Evolutionary conservation across 2,797 vertebrate genomes (phyloP).

Genomic region (Acrocephalus scirpaceus): DNA sequence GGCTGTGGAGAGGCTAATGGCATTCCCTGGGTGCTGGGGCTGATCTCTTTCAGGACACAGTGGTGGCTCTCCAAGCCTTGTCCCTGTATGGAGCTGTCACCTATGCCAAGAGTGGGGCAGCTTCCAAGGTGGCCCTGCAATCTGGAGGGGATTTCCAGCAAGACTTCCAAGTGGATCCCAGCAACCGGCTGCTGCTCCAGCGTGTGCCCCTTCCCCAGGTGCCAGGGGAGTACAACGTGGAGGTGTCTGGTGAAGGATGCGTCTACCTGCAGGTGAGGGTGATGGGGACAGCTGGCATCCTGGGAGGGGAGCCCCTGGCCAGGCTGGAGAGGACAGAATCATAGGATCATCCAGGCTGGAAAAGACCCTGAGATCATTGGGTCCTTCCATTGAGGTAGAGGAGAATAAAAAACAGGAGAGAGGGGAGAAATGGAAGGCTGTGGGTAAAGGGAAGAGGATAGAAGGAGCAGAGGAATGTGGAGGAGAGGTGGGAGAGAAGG

Average conservation of each 20-base stretch:
- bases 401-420: neutral
- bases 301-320: neutral
- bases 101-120: constrained; percentile 41
- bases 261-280: constrained; percentile 58
- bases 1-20: neutral
- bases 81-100: constrained; percentile 65
- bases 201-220: constrained; percentile 47
- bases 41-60: constrained; percentile 26
- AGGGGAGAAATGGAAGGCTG: neutral
- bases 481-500: neutral
- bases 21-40: neutral
- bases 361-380: neutral
- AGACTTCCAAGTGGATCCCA: constrained; percentile 64
- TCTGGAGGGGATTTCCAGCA: constrained; percentile 33
- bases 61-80: constrained; percentile 74
- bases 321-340: neutral
- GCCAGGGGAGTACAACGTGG: constrained; percentile 59
- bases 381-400: neutral
- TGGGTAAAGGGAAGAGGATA: neutral
- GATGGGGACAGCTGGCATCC: neutral
- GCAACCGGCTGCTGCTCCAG: constrained; percentile 72
- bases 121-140: constrained; percentile 43
- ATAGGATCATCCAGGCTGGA: neutral
- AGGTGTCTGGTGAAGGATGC: constrained; percentile 45
- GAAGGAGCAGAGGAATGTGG: fast-evolving